phyloP scores from a whole-genome alignment of 2,888 invertebrate genomes.

The Drosophila putrida region DNA sequence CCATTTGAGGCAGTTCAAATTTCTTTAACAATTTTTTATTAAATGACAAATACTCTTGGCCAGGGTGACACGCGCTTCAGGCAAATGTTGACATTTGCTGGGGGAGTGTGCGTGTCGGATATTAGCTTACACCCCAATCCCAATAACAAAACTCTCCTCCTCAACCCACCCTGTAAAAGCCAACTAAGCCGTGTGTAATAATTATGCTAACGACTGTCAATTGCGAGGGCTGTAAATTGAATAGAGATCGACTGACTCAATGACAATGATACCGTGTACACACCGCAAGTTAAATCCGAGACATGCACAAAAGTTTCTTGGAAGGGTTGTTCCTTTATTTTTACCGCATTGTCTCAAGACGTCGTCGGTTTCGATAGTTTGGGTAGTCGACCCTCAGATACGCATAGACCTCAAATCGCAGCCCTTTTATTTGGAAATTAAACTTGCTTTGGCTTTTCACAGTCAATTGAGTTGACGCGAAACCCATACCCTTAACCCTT shows the following conservation, averaged over 20 bases:
- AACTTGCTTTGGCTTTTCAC: conserved; percentile 77
- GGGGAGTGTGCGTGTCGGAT: conserved; percentile 38
- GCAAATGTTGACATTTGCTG: conserved; percentile 52
- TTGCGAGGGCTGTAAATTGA: conserved; percentile 70
- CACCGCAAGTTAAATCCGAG: conserved; percentile 69
- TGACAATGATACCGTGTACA: conserved; percentile 43
- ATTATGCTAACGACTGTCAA: conserved; percentile 82
- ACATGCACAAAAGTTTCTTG: conserved; percentile 30
- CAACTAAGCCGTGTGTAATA: conserved; percentile 74
- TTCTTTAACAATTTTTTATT: conserved; percentile 57
- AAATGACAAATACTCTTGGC: conserved; percentile 60
- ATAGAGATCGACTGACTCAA: conserved; percentile 41
- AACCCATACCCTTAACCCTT: conserved; percentile 16
- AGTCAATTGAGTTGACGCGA: conserved; percentile 73
- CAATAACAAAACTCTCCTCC: neutral
- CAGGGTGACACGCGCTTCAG: conserved; percentile 29
- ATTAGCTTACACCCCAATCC: conserved; percentile 58
- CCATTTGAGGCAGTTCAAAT: conserved; percentile 39
- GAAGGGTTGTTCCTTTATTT: conserved; percentile 9
- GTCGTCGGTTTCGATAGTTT: conserved; percentile 67
- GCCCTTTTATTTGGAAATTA: conserved; percentile 78
- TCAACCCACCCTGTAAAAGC: conserved; percentile 2
- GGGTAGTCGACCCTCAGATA: conserved; percentile 1
- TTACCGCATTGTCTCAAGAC: conserved; percentile 39
- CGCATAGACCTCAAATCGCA: conserved; percentile 55